Conservation (phyloP, 2,113 vertebrate genomes). For the Sula dactylatra region DNA sequence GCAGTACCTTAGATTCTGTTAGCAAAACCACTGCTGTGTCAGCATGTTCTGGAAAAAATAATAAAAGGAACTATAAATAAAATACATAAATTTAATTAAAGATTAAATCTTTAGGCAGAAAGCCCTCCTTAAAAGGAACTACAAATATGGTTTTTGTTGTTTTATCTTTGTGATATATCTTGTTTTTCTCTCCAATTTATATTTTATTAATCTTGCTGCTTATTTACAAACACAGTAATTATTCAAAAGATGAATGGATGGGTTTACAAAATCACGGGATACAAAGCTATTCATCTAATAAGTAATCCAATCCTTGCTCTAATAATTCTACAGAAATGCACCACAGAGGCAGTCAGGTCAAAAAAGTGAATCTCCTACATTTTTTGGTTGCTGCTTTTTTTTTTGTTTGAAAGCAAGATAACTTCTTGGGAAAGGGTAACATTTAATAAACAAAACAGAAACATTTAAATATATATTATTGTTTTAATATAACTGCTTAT, state of each 20-base stretch:
- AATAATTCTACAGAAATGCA: neutral
- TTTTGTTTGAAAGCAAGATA: neutral
- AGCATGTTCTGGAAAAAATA: conserved; percentile 52
- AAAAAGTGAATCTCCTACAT: neutral
- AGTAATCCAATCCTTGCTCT: neutral
- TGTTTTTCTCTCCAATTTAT: neutral
- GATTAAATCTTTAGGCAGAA: conserved; percentile 25
- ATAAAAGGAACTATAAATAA: conserved; percentile 54
- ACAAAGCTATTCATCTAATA: conserved; percentile 6
- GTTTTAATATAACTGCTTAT: neutral
- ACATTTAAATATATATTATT: neutral
- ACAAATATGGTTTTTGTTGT: neutral
- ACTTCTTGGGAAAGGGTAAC: neutral
- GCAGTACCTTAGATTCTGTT: conserved; percentile 43
- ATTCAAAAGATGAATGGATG: conserved; percentile 20
- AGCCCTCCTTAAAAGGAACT: neutral
- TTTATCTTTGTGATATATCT: conserved; percentile 32
- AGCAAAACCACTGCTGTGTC: conserved; percentile 14
- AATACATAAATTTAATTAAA: conserved; percentile 64
- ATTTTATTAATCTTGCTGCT: neutral
- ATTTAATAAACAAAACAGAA: neutral
- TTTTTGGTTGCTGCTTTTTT: neutral
- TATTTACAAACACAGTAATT: conserved; percentile 40
- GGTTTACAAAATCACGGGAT: neutral
- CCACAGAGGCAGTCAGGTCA: neutral